Conservation (phyloP, 2,888 invertebrate species). For the Cheiracanthium punctorium region DNA sequence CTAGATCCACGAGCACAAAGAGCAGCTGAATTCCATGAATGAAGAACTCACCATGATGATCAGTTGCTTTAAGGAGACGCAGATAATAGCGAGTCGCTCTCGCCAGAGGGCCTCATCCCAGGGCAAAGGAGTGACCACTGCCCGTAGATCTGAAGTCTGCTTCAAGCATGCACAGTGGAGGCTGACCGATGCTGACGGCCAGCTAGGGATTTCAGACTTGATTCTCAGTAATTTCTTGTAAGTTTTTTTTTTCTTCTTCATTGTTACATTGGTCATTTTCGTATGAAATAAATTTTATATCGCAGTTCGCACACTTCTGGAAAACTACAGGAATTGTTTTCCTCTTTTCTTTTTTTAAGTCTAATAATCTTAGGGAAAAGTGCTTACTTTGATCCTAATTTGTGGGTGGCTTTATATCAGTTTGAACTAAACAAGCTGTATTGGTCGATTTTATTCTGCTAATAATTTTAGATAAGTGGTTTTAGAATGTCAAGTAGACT, state of each 20-base stretch:
- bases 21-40: slow-evolving; percentile 88
- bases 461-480: too few relatives aligned
- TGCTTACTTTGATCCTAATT: too few relatives aligned
- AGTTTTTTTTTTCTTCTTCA: slow-evolving; percentile 75
- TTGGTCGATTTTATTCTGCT: too few relatives aligned
- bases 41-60: slow-evolving; percentile 97
- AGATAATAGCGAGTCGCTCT: slow-evolving; percentile 79
- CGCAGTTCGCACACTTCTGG: too few relatives aligned
- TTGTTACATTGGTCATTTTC: not conserved
- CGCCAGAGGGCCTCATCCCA: slow-evolving; percentile 70
- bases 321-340: too few relatives aligned
- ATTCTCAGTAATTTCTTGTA: slow-evolving; percentile 95
- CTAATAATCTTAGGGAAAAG: too few relatives aligned
- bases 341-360: too few relatives aligned
- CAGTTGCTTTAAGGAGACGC: slow-evolving; percentile 90
- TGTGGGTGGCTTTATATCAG: too few relatives aligned
- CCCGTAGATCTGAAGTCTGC: slow-evolving; percentile 94
- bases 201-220: slow-evolving; percentile 96
- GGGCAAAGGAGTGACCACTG: slow-evolving; percentile 84
- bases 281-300: not conserved
- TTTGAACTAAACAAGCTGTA: too few relatives aligned
- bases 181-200: slow-evolving; percentile 97
- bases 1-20: slow-evolving; percentile 90
- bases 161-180: slow-evolving; percentile 99
- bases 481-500: too few relatives aligned